Conservation (phyloP, 2,113 vertebrate species). For the Nesogale talazaci region DNA sequence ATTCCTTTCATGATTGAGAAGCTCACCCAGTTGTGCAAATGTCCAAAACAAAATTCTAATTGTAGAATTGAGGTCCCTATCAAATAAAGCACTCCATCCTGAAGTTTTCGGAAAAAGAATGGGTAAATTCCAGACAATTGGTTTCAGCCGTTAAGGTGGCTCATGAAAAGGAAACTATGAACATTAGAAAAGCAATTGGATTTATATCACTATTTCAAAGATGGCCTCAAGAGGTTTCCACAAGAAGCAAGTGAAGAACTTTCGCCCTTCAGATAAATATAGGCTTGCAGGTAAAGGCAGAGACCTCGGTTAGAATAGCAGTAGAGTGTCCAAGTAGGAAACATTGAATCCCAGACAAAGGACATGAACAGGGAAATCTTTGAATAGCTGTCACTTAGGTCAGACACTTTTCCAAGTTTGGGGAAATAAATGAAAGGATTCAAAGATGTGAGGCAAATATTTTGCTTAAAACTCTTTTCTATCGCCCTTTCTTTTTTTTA, state of each 20-base stretch:
- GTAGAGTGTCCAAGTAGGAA: neutral
- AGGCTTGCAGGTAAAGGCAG: neutral
- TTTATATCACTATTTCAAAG: neutral
- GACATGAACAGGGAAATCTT: neutral
- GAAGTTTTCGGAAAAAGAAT: slow-evolving; percentile 1
- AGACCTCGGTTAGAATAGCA: neutral
- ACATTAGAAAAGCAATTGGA: neutral
- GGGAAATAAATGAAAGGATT: neutral
- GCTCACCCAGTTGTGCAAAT: slow-evolving; percentile 1
- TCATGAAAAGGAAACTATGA: neutral
- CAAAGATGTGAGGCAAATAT: neutral
- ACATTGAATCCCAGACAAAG: neutral
- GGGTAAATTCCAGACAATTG: neutral
- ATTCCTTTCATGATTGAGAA: slow-evolving; percentile 25
- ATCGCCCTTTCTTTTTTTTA: neutral
- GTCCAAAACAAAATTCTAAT: slow-evolving; percentile 9
- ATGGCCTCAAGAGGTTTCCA: neutral
- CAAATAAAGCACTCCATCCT: neutral
- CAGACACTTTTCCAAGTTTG: neutral
- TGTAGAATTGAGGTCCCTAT: neutral
- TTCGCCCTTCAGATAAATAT: neutral
- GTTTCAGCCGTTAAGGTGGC: neutral
- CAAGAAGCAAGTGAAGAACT: neutral
- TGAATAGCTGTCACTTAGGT: neutral
- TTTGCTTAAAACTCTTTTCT: neutral